Base-by-base conservation (phyloP, 1,140 invertebrate genomes). In the Diorhabda sublineata region DNA sequence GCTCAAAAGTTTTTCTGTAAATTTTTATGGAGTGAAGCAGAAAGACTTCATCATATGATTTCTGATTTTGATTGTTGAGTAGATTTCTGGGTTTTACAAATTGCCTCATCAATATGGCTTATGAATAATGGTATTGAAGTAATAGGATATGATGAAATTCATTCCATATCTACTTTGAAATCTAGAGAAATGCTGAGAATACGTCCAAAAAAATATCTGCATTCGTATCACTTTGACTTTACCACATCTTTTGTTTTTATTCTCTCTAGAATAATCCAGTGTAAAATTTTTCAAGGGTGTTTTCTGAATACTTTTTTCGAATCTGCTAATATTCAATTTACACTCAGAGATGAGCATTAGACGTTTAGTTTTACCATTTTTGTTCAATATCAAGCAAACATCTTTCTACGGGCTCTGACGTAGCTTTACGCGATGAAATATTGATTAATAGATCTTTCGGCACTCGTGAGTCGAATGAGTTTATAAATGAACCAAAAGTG, bases 371-470 rank as follows among this genome's bases (percentile, higher is more conserved):
- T 26, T 26, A 26, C 26, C 26, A 26, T 26, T 26, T 26, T 26
- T 26, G 26, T 0, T 26, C 26, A 26, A 26, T 26, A 26, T 26
- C 26, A 26, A 0, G 26, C 26, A 26, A 26, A 26, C 73, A 77
- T 47, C 72, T 66, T 69, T 69, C 66, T 52, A 76, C 71, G 43
- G 61, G 59, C 58, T 67, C 45, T 26, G 26, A 1, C 26, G 26
- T 1, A 26, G 26, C 26, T 26, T 26, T 26, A 26, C 26, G 0
- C 26, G 69, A 72, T 45, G 73, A 66, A 67, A 75, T 76, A 64
- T 77, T 77, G 8, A 71, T 74, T 64, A 76, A 70, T 9, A 69
- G n/a, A 58, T 72, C 68, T 64, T 69, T 69, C 63, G 70, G 69
- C 43, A 71, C 66, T 68, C 58, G 3, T 65, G 45, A 7, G 66